Evolutionary conservation across 2,888 invertebrate species (phyloP).

Genomic region (Hypomecis punctinalis): DNA sequence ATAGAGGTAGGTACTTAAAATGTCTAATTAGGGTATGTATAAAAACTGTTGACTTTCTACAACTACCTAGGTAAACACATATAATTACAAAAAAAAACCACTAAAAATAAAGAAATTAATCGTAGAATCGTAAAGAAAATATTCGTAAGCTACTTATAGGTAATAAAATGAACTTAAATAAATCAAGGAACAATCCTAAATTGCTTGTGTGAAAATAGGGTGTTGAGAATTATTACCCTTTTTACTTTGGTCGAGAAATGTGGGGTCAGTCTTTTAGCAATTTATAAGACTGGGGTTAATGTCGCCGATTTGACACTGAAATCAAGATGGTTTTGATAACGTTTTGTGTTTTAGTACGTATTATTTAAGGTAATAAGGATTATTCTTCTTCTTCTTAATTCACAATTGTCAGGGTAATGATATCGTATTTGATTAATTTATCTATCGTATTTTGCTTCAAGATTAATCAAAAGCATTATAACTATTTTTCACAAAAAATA

Average conservation of each 20-base stretch:
- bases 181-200: slow-evolving; percentile 18
- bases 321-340: slow-evolving; percentile 9
- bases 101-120: too few relatives aligned
- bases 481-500: too few relatives aligned
- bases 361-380: neutral
- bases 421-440: too few relatives aligned
- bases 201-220: slow-evolving; percentile 20
- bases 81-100: too few relatives aligned
- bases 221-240: slow-evolving; percentile 17
- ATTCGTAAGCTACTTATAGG: too few relatives aligned
- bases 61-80: too few relatives aligned
- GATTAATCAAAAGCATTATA: too few relatives aligned
- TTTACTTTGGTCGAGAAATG: slow-evolving; percentile 12
- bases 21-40: too few relatives aligned
- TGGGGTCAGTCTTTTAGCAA: slow-evolving; percentile 15
- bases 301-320: neutral
- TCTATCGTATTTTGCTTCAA: too few relatives aligned
- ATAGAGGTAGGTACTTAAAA: too few relatives aligned
- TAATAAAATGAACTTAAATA: neutral
- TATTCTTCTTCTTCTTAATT: neutral
- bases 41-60: too few relatives aligned
- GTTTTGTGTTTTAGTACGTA: neutral
- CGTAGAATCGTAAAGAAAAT: too few relatives aligned
- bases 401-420: neutral
- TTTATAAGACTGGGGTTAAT: slow-evolving; percentile 10